These are phyloP conservation scores for Osmoderma eremita DNA, from an alignment of 2,888 invertebrate genomes.

Conservation along the genomic window DNA sequence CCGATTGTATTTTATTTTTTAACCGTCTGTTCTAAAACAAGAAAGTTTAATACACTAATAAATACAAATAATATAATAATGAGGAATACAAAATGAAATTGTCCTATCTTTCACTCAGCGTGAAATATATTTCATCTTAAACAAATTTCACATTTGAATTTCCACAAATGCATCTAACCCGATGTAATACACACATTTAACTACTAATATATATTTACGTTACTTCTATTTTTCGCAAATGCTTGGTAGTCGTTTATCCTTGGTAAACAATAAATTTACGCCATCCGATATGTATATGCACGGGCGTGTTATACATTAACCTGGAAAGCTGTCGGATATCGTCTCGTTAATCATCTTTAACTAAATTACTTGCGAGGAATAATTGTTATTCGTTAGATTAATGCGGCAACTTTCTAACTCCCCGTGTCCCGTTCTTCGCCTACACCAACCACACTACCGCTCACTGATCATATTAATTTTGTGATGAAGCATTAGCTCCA, in stretches of 20 bases:
- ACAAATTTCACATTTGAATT: too few species aligned
- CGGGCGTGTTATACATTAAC: slow-evolving; percentile 1
- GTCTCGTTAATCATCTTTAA: slow-evolving; percentile 31
- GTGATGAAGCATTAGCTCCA: slow-evolving; percentile 19
- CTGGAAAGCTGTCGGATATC: slow-evolving; percentile 1
- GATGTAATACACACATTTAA: too few species aligned
- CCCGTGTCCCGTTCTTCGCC: not conserved
- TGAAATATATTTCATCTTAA: too few species aligned
- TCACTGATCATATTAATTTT: slow-evolving; percentile 32
- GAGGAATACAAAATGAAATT: too few species aligned
- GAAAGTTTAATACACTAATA: too few species aligned
- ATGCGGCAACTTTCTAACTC: slow-evolving; percentile 41
- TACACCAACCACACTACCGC: slow-evolving; percentile 1
- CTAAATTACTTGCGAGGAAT: slow-evolving; percentile 32
- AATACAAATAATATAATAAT: too few species aligned
- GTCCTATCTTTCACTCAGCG: too few species aligned
- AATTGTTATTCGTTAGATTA: slow-evolving; percentile 39
- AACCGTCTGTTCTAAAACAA: too few species aligned
- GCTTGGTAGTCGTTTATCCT: not conserved
- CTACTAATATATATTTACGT: too few species aligned
- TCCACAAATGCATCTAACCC: too few species aligned
- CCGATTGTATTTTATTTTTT: too few species aligned
- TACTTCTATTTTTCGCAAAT: too few species aligned
- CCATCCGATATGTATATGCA: not conserved
- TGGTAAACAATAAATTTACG: slow-evolving; percentile 13